These are phyloP conservation scores for Mellivora capensis DNA, from an alignment of 2,113 vertebrate genomes.

Conservation along the genomic window DNA sequence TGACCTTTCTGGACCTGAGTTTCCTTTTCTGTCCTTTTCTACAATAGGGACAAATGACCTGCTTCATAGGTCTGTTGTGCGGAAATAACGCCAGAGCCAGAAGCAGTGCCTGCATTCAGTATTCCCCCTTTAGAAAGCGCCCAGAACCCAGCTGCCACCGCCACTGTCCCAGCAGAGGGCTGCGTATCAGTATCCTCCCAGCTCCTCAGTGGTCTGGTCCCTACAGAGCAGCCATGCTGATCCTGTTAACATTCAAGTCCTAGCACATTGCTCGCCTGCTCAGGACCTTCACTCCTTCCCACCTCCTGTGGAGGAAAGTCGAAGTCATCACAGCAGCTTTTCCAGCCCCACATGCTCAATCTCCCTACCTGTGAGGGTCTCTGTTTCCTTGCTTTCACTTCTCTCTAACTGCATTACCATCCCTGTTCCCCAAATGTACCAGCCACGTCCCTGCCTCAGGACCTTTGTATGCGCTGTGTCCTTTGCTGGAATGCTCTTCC, in stretches of 20 bases:
- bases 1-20: neutral
- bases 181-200: neutral
- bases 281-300: neutral
- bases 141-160: neutral
- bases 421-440: neutral
- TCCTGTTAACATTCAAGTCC: neutral
- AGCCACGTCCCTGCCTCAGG: neutral
- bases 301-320: neutral
- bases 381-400: neutral
- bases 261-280: neutral
- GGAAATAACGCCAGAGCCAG: neutral
- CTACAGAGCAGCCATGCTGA: neutral
- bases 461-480: neutral
- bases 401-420: neutral
- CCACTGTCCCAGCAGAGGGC: neutral
- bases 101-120: accelerated
- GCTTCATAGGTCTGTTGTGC: neutral
- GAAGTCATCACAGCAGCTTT: neutral
- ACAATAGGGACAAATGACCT: neutral
- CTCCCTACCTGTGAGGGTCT: neutral
- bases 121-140: neutral
- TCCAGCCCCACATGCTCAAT: neutral
- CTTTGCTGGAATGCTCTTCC: neutral
- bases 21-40: neutral
- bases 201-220: neutral